Percentiles rank a stretch among this genome's conserved stretches.
phyloP scores from a whole-genome alignment of 2,113 vertebrate genomes.

The Myrmophylax atrothorax region DNA sequence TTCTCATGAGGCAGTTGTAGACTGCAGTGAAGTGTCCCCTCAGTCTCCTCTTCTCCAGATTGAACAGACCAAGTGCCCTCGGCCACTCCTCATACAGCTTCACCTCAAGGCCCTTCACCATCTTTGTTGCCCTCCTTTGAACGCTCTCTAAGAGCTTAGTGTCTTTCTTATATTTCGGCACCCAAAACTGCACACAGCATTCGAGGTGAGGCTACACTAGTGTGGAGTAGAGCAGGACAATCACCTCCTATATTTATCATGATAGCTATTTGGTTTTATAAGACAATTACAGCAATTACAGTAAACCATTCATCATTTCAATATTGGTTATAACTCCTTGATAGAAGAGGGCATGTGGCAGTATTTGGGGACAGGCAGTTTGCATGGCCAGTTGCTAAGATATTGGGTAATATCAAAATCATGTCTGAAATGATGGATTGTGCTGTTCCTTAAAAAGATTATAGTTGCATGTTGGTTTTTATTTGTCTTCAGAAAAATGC shows the following conservation, averaged over 20 bases:
- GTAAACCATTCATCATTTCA: not conserved
- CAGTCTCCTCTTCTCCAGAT: not conserved
- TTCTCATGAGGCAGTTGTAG: rapidly evolving
- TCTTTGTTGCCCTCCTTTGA: not conserved
- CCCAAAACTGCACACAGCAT: not conserved
- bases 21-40: not conserved
- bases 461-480: not conserved
- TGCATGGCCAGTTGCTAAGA: not conserved
- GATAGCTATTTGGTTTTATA: not conserved
- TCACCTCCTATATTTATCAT: not conserved
- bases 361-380: not conserved
- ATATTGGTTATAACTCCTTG: not conserved
- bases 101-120: not conserved
- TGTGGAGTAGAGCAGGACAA: not conserved
- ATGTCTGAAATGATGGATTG: conserved; percentile 4
- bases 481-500: conserved; percentile 16
- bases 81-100: rapidly evolving
- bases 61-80: not conserved
- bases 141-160: not conserved
- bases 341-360: not conserved
- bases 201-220: not conserved
- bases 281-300: not conserved
- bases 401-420: not conserved
- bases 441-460: not conserved
- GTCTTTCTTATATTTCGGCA: not conserved